phyloP scores from a whole-genome alignment of 2,888 invertebrate genomes.

The Rhyacophila evoluta region DNA sequence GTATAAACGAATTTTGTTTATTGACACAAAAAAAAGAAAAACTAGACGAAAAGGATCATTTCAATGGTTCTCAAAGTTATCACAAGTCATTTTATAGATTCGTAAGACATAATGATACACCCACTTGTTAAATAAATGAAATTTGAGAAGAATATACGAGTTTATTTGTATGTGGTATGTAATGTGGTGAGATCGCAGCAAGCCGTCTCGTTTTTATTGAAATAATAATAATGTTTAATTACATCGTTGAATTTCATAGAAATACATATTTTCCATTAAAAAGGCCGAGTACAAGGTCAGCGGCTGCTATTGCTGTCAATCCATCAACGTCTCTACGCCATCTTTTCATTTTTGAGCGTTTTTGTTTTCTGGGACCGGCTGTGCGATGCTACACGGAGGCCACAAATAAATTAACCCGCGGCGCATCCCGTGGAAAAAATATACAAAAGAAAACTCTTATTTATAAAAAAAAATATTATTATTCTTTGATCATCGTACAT shows the following conservation, averaged over 20 bases:
- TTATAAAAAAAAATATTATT: too few relatives aligned
- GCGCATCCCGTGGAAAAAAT: too few relatives aligned
- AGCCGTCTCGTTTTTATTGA: conserved; percentile 26
- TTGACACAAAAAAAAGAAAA: too few relatives aligned
- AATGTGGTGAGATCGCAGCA: background rate
- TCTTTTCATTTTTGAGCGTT: conserved; percentile 28
- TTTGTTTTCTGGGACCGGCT: conserved; percentile 23
- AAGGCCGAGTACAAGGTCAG: conserved; percentile 50
- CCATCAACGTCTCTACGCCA: conserved; percentile 47
- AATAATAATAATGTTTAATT: conserved; percentile 49
- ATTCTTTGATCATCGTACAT: too few relatives aligned
- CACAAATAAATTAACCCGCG: background rate
- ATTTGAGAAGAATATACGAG: background rate
- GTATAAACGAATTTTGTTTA: too few relatives aligned
- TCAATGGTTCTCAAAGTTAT: too few relatives aligned
- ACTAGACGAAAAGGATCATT: too few relatives aligned
- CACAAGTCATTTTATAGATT: too few relatives aligned
- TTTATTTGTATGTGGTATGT: background rate
- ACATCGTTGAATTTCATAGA: conserved; percentile 50
- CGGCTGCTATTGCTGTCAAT: conserved; percentile 44
- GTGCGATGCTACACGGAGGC: conserved; percentile 25
- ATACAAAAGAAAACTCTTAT: too few relatives aligned
- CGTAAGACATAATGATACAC: background rate
- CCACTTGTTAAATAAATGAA: background rate
- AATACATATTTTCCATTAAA: conserved; percentile 50